Conservation (phyloP, 1,140 invertebrate species). For the Euborellia annulipes region DNA sequence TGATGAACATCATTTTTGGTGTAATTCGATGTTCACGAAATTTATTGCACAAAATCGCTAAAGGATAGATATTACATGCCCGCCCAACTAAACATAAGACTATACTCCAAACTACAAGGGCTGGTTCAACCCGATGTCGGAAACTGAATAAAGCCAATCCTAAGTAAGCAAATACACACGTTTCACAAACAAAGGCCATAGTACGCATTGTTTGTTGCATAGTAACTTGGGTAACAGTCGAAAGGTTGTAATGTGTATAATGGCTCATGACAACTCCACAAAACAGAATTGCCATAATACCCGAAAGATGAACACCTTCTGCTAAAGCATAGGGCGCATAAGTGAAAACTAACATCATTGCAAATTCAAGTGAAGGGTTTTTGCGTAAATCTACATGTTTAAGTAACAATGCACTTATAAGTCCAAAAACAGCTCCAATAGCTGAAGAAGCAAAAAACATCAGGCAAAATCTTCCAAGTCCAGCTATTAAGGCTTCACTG, state of each 20-base stretch:
- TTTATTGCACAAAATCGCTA: slow-evolving; percentile 84
- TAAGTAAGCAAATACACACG: slow-evolving; percentile 97
- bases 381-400: slow-evolving; percentile 95
- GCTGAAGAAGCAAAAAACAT: slow-evolving; percentile 98
- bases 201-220: slow-evolving; percentile 99
- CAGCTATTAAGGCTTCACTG: slow-evolving; percentile 74
- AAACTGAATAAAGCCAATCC: slow-evolving; percentile 78
- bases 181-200: slow-evolving; percentile 93
- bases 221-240: slow-evolving; percentile 95
- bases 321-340: slow-evolving; percentile 96
- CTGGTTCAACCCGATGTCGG: slow-evolving; percentile 28
- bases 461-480: slow-evolving; percentile 79
- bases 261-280: slow-evolving; percentile 99
- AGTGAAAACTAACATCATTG: slow-evolving; percentile 95
- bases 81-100: slow-evolving; percentile 82
- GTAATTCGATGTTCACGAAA: slow-evolving; percentile 97
- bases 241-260: slow-evolving; percentile 97
- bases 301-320: slow-evolving; percentile 90
- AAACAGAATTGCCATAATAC: slow-evolving; percentile 98
- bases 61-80: slow-evolving; percentile 92
- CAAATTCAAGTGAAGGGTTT: slow-evolving; percentile 96
- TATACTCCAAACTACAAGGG: slow-evolving; percentile 80
- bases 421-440: slow-evolving; percentile 88
- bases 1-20: slow-evolving; percentile 97
- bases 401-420: slow-evolving; percentile 82